These are phyloP conservation scores for Cavia porcellus DNA, from an alignment of 2,113 vertebrate genomes.

Conservation along the genomic window DNA sequence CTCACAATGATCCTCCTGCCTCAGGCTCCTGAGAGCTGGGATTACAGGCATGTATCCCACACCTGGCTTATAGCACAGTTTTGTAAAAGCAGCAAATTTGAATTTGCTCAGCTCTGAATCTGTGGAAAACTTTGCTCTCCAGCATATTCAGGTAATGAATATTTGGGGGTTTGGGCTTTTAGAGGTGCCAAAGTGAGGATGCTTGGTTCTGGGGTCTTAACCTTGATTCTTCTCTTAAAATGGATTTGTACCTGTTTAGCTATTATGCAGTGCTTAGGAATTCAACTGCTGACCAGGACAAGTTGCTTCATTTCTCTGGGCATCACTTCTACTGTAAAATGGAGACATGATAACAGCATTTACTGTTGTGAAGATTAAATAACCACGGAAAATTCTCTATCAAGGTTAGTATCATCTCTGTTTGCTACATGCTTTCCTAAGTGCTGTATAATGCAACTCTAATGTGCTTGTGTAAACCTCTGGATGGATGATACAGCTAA, in stretches of 20 bases:
- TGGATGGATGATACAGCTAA: slow-evolving; percentile 21
- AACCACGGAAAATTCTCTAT: slow-evolving; percentile 9
- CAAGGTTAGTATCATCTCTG: not conserved
- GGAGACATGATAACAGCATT: not conserved
- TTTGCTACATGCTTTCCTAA: slow-evolving; percentile 41
- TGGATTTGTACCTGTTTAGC: slow-evolving; percentile 27
- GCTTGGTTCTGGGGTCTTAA: not conserved
- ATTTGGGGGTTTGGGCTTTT: not conserved
- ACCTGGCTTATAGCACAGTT: not conserved
- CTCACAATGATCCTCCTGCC: not conserved
- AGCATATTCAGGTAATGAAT: not conserved
- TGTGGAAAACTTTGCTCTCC: slow-evolving; percentile 21
- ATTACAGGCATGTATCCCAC: not conserved
- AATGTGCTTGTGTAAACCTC: not conserved
- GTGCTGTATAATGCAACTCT: not conserved
- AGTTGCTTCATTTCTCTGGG: not conserved
- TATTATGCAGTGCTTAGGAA: not conserved
- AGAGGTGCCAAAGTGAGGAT: not conserved
- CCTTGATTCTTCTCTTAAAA: not conserved
- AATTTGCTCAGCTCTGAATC: not conserved
- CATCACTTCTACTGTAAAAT: not conserved
- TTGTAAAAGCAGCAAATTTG: slow-evolving; percentile 33
- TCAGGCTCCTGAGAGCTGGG: not conserved
- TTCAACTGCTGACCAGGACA: not conserved
- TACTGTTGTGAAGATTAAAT: slow-evolving; percentile 18